phyloP scores from a whole-genome alignment of 2,797 vertebrate genomes.

The Centroberyx gerrardi region DNA sequence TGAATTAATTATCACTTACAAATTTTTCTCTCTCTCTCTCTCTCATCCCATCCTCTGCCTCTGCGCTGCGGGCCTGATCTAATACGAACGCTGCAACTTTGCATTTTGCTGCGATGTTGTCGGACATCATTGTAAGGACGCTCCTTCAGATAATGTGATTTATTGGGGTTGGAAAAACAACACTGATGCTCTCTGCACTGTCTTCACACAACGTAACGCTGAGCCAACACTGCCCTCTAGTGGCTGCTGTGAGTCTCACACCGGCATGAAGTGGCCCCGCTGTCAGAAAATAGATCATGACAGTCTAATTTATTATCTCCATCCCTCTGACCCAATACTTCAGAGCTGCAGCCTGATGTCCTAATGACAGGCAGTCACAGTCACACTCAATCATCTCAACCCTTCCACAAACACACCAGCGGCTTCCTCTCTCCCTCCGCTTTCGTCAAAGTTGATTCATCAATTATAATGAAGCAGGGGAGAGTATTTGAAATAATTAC shows the following conservation, averaged over 20 bases:
- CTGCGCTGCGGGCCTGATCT: constrained; percentile 25
- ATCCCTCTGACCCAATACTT: constrained; percentile 60
- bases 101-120: constrained; percentile 27
- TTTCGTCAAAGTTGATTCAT: constrained; percentile 71
- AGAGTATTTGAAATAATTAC: constrained; percentile 50
- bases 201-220: not conserved
- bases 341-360: constrained; percentile 57
- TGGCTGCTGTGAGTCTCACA: constrained; percentile 42
- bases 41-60: constrained; percentile 14
- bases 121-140: constrained; percentile 20
- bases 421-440: constrained; percentile 13
- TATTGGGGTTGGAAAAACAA: constrained; percentile 25
- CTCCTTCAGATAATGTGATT: constrained; percentile 22
- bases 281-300: constrained; percentile 77
- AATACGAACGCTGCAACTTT: constrained; percentile 30
- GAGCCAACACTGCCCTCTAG: constrained; percentile 80
- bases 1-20: constrained; percentile 77
- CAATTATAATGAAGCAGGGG: constrained; percentile 53
- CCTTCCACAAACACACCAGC: constrained; percentile 5
- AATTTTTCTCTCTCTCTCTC: constrained; percentile 44
- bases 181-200: not conserved
- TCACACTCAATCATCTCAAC: constrained; percentile 63
- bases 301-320: constrained; percentile 80
- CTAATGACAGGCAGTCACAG: constrained; percentile 46
- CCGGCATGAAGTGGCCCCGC: not conserved